Evolutionary conservation across 2,888 invertebrate genomes (phyloP).

Genomic region (Platycheirus albimanus): DNA sequence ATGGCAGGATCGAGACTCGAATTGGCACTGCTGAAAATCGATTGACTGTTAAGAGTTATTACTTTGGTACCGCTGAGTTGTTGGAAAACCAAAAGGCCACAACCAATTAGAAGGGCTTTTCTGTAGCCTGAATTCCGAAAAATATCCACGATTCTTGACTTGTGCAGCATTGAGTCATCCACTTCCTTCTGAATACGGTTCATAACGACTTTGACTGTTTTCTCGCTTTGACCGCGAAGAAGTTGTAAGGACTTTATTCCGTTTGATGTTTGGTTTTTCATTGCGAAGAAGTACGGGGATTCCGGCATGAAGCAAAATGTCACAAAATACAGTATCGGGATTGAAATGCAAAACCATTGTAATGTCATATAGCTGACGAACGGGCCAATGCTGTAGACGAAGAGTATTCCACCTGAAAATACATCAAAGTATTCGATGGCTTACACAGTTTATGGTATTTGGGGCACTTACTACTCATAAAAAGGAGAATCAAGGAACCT

Average conservation of each 20-base stretch:
- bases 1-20: constrained; percentile 85
- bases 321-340: constrained; percentile 85
- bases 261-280: constrained; percentile 84
- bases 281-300: constrained; percentile 88
- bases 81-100: constrained; percentile 90
- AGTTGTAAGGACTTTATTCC: constrained; percentile 87
- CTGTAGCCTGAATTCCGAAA: constrained; percentile 87
- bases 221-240: constrained; percentile 86
- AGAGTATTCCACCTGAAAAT: constrained; percentile 87
- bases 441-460: too few relatives aligned
- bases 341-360: constrained; percentile 86
- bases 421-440: too few relatives aligned
- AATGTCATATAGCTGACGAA: constrained; percentile 86
- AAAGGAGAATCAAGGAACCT: constrained; percentile 90
- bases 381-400: constrained; percentile 89
- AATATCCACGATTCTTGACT: constrained; percentile 84
- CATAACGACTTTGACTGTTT: constrained; percentile 86
- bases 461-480: constrained; percentile 84
- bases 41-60: constrained; percentile 89
- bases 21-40: constrained; percentile 88
- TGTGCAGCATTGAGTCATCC: constrained; percentile 81
- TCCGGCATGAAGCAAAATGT: constrained; percentile 90
- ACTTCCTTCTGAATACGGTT: constrained; percentile 85
- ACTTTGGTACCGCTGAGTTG: constrained; percentile 93
- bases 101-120: constrained; percentile 89